These are phyloP conservation scores for Lithophane socia DNA, from an alignment of 2,888 invertebrate genomes.

Conservation along the genomic window DNA sequence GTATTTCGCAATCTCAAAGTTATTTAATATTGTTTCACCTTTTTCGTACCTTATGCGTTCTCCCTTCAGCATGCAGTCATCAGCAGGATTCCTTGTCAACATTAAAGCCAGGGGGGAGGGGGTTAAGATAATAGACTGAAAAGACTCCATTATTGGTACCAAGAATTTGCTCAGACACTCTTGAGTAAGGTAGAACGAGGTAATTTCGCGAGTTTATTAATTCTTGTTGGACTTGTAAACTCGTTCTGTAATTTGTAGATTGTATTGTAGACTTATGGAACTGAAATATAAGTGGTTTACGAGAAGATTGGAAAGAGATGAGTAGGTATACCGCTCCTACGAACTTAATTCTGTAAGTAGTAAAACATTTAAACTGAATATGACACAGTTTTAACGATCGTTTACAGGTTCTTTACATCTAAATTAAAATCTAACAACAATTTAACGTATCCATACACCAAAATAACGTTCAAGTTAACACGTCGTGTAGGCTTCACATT, in stretches of 20 bases:
- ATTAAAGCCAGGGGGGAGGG: too few species aligned
- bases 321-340: not conserved
- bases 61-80: too few species aligned
- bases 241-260: not conserved
- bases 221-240: not conserved
- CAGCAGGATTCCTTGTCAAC: not conserved
- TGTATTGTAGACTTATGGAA: not conserved
- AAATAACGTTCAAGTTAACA: not conserved
- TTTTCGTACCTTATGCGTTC: not conserved
- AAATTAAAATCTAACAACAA: not conserved
- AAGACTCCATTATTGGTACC: not conserved
- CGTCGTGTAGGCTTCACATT: conserved; percentile 51
- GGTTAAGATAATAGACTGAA: not conserved
- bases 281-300: not conserved
- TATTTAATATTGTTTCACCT: conserved; percentile 15
- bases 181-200: not conserved
- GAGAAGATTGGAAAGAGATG: not conserved
- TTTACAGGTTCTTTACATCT: not conserved
- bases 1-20: not conserved
- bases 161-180: not conserved
- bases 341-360: not conserved
- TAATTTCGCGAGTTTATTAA: not conserved
- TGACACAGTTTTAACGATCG: not conserved
- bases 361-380: not conserved
- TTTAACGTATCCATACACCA: not conserved